Percentiles rank a stretch among this genome's conserved stretches.
phyloP scores from a whole-genome alignment of 2,113 vertebrate genomes.

The Planiliza haematocheilus region DNA sequence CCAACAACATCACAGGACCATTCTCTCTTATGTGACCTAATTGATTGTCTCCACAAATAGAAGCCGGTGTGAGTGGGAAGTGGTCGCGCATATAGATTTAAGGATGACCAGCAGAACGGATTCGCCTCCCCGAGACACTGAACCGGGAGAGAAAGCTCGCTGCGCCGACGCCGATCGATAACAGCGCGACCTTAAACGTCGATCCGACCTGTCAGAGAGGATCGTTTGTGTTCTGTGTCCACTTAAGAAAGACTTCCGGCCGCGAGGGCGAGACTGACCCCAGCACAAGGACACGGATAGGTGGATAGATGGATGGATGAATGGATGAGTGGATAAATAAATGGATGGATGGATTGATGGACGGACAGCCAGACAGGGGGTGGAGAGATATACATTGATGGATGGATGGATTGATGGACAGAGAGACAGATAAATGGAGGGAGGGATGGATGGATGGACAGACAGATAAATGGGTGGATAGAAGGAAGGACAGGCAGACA shows the following conservation, averaged over 20 bases:
- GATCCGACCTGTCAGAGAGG: conserved; percentile 65
- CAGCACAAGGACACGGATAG: conserved; percentile 44
- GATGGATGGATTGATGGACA: conserved; percentile 26
- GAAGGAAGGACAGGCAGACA: background rate
- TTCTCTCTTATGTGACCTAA: conserved; percentile 57
- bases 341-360: conserved; percentile 20
- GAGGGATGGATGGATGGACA: background rate
- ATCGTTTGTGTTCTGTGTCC: conserved; percentile 57
- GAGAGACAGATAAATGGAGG: conserved; percentile 14
- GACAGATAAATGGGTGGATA: background rate
- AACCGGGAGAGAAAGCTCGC: conserved; percentile 14
- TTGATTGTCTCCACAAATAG: conserved; percentile 73
- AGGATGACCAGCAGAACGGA: conserved; percentile 58
- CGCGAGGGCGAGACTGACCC: conserved; percentile 39
- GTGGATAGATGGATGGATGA: conserved; percentile 18
- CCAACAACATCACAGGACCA: conserved; percentile 15
- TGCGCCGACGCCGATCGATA: conserved; percentile 53
- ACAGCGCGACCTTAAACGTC: conserved; percentile 68
- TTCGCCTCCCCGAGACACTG: conserved; percentile 14
- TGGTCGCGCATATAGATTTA: conserved; percentile 57
- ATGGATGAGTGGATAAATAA: conserved; percentile 18
- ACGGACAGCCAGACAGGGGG: no score
- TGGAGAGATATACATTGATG: no score
- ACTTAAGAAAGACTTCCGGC: conserved; percentile 59
- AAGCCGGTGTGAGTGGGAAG: conserved; percentile 60